Evolutionary conservation across 2,113 vertebrate species (phyloP).

Genomic region (Leptobrachium leishanense): DNA sequence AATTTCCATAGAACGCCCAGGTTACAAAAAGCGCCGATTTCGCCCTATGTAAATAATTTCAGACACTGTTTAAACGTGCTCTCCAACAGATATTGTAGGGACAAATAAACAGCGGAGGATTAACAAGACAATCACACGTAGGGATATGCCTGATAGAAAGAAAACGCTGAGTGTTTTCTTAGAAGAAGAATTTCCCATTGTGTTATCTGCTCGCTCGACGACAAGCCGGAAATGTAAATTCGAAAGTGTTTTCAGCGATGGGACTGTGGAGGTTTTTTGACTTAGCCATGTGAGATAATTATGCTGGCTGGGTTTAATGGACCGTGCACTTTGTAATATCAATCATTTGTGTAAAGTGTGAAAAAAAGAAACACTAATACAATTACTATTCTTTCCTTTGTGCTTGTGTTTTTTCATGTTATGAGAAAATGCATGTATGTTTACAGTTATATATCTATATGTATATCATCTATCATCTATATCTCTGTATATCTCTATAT

Average conservation of each 20-base stretch:
- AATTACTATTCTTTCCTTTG: too few species aligned
- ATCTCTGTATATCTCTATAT: too few species aligned
- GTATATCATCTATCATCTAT: too few species aligned
- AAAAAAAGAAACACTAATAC: too few species aligned
- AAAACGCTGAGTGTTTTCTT: constrained; percentile 29
- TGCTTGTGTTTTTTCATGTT: too few species aligned
- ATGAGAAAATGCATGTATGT: too few species aligned
- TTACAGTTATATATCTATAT: too few species aligned
- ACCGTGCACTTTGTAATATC: neutral
- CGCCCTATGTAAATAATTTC: neutral
- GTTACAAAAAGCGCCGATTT: neutral
- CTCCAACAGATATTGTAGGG: constrained; percentile 20
- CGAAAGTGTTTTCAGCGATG: neutral
- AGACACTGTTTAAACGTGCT: neutral
- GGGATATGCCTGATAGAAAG: neutral
- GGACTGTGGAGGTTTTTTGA: constrained; percentile 14
- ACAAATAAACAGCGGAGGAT: constrained; percentile 23
- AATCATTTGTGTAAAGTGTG: neutral
- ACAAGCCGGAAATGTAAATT: constrained; percentile 12
- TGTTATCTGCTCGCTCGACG: neutral
- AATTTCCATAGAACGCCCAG: neutral
- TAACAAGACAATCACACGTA: constrained; percentile 17
- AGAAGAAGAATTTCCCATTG: constrained; percentile 17
- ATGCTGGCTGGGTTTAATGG: constrained; percentile 28
- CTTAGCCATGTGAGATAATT: constrained; percentile 31